Evolutionary conservation across 2,113 vertebrate species (phyloP).

Genomic region (Zosterops hypoxanthus): DNA sequence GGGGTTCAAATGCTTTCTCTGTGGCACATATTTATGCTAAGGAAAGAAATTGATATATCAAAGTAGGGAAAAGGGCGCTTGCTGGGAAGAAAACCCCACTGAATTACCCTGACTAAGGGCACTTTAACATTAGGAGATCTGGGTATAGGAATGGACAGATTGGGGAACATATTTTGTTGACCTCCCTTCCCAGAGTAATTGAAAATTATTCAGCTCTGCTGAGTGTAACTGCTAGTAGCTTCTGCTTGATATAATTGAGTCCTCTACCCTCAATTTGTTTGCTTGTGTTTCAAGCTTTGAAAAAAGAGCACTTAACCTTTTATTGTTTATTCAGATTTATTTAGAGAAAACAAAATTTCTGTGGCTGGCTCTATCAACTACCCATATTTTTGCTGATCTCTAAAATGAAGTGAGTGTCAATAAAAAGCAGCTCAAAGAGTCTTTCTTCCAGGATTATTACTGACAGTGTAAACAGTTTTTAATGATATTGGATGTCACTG

Average conservation of each 20-base stretch:
- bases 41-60: not conserved
- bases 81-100: not conserved
- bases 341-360: slow-evolving; percentile 39
- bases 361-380: not conserved
- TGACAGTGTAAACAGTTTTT: not conserved
- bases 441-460: slow-evolving; percentile 26
- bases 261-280: slow-evolving; percentile 54
- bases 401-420: slow-evolving; percentile 3
- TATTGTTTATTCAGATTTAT: slow-evolving; percentile 56
- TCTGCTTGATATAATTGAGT: slow-evolving; percentile 55
- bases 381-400: not conserved
- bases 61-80: not conserved
- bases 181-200: slow-evolving; percentile 53
- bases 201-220: slow-evolving; percentile 62
- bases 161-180: slow-evolving; percentile 32
- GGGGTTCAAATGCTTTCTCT: not conserved
- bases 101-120: not conserved
- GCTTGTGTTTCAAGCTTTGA: slow-evolving; percentile 35
- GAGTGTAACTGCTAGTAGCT: slow-evolving; percentile 37
- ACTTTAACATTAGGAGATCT: not conserved
- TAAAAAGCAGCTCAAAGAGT: not conserved
- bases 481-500: not conserved
- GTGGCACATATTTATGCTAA: not conserved
- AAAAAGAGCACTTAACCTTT: slow-evolving; percentile 58
- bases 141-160: not conserved